Percentiles rank a stretch among this genome's conserved stretches.
Evolutionary conservation across 2,113 vertebrate genomes (phyloP).

Genomic region (Psilopogon haemacephalus): DNA sequence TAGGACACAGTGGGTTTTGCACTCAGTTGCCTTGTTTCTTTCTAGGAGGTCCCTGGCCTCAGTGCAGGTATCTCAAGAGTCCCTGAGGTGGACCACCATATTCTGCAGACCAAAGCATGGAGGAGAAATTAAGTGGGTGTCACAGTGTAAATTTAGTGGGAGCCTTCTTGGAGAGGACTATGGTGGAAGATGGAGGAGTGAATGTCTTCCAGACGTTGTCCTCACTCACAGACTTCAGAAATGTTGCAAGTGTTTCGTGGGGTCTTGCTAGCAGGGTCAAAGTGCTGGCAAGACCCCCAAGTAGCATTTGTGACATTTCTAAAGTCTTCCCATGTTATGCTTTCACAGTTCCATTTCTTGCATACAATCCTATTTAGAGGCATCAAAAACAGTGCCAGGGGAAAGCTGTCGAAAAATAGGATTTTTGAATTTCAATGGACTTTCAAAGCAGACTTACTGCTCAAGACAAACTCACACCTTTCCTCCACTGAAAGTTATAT

Average conservation of each 20-base stretch:
- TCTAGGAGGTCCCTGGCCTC: background rate
- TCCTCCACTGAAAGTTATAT: background rate
- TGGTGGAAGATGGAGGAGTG: background rate
- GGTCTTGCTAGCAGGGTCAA: background rate
- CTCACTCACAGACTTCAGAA: background rate
- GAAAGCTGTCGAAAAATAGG: background rate
- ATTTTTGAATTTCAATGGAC: conserved; percentile 8
- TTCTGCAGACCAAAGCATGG: background rate
- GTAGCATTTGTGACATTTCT: background rate
- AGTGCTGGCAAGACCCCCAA: background rate
- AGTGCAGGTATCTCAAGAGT: background rate
- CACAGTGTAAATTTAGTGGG: background rate
- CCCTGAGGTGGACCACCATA: background rate
- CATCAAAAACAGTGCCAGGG: background rate
- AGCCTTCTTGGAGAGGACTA: background rate
- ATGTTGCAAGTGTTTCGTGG: background rate
- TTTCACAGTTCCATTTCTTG: background rate
- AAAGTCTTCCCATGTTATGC: background rate
- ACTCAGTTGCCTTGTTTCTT: background rate
- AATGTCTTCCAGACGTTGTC: background rate
- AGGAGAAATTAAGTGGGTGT: background rate
- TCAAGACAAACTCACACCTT: background rate
- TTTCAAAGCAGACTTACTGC: background rate
- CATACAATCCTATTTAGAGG: background rate
- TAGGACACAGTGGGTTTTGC: background rate